Conservation (phyloP, 2,888 invertebrate species). For the Leptinotarsa tumamoca region DNA sequence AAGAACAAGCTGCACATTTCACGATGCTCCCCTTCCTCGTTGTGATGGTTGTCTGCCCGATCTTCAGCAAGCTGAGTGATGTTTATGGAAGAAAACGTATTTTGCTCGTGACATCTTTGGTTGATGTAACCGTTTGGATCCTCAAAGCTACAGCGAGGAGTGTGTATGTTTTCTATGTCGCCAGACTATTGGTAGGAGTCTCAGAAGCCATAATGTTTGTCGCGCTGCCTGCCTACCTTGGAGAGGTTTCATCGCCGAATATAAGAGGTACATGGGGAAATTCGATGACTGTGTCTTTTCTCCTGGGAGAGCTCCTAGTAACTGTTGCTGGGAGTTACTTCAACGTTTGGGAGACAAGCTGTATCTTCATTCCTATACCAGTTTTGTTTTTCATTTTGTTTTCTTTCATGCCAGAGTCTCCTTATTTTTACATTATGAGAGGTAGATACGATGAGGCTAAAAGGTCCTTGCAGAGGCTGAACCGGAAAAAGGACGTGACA, state of each 20-base stretch:
- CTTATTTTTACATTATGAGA: constrained; percentile 56
- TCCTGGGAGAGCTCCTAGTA: neutral
- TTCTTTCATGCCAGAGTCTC: constrained; percentile 33
- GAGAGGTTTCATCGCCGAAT: neutral
- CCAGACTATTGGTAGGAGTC: neutral
- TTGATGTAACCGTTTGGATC: neutral
- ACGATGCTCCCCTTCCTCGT: constrained; percentile 48
- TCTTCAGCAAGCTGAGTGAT: constrained; percentile 40
- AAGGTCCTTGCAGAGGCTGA: constrained; percentile 50
- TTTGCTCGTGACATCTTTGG: neutral
- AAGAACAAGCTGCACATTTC: constrained; percentile 59
- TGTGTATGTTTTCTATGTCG: constrained; percentile 5
- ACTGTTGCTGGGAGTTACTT: constrained; percentile 11
- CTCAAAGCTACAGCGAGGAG: constrained; percentile 9
- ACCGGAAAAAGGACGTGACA: constrained; percentile 52
- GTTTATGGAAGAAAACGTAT: constrained; percentile 51
- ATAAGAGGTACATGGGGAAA: constrained; percentile 19
- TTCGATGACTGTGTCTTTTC: neutral
- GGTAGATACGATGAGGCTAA: constrained; percentile 52
- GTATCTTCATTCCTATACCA: constrained; percentile 8
- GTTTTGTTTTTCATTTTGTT: constrained; percentile 10
- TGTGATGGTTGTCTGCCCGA: constrained; percentile 46
- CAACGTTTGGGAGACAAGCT: neutral
- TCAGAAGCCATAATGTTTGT: constrained; percentile 6
- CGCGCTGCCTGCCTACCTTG: constrained; percentile 3